Evolutionary conservation across 2,888 invertebrate genomes (phyloP).

Genomic region (Cistogaster globosa): DNA sequence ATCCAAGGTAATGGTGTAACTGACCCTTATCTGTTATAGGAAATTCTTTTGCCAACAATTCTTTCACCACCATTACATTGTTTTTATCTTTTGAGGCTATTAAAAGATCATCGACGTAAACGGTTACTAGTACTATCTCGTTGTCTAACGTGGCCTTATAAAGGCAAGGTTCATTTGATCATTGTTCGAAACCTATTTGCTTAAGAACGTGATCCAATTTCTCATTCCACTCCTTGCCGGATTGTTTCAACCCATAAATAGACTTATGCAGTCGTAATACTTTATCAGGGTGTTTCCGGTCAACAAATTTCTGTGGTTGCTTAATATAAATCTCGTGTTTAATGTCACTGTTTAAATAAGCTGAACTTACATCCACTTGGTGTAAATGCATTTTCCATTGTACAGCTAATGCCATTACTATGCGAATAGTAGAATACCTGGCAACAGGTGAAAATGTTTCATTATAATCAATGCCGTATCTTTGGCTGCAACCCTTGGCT

Average conservation of each 20-base stretch:
- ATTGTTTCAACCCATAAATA: slow-evolving; percentile 73
- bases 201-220: slow-evolving; percentile 35
- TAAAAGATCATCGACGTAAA: slow-evolving; percentile 12
- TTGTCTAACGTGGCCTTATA: slow-evolving; percentile 40
- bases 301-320: slow-evolving; percentile 8
- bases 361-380: slow-evolving; percentile 66
- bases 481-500: too few relatives aligned
- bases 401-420: slow-evolving; percentile 48
- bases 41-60: slow-evolving; percentile 18
- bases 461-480: slow-evolving; percentile 18
- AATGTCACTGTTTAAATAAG: slow-evolving; percentile 63
- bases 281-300: neutral
- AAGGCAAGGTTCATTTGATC: slow-evolving; percentile 64
- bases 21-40: slow-evolving; percentile 16
- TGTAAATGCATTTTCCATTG: slow-evolving; percentile 63
- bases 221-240: slow-evolving; percentile 72
- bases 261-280: slow-evolving; percentile 28
- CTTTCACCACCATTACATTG: neutral
- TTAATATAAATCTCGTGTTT: slow-evolving; percentile 59
- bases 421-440: slow-evolving; percentile 45
- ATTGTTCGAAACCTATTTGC: too few relatives aligned
- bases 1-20: slow-evolving; percentile 9
- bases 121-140: neutral
- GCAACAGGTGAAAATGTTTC: slow-evolving; percentile 49
- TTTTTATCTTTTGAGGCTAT: neutral